Percentiles rank a stretch among this genome's conserved stretches.
Conservation (phyloP, 2,888 invertebrate species). For the Nycteola revayana region DNA sequence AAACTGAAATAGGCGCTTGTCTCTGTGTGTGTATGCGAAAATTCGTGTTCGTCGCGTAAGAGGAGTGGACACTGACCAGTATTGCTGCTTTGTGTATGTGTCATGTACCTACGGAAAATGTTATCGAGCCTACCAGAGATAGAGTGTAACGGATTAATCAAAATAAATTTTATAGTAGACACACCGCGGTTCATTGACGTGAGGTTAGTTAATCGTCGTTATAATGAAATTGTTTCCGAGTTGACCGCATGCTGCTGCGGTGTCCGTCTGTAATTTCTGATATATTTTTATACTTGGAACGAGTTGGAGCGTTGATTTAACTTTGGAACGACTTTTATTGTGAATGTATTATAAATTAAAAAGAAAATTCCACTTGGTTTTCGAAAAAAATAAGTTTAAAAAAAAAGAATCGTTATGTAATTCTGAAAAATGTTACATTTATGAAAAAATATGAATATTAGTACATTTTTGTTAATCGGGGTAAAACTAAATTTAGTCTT, state of each 20-base stretch:
- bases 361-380: too few relatives aligned
- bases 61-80: conserved; percentile 69
- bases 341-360: too few relatives aligned
- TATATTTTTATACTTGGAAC: conserved; percentile 6
- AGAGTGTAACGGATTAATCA: conserved; percentile 55
- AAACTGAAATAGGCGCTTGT: conserved; percentile 62
- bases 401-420: too few relatives aligned
- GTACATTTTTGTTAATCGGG: too few relatives aligned
- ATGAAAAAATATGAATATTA: too few relatives aligned
- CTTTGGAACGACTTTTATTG: too few relatives aligned
- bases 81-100: conserved; percentile 72
- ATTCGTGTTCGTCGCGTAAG: conserved; percentile 68
- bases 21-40: conserved; percentile 75
- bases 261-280: conserved; percentile 2
- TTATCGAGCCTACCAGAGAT: conserved; percentile 53
- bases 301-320: too few relatives aligned
- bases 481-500: too few relatives aligned
- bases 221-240: conserved; percentile 52
- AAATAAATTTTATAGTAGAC: conserved; percentile 62
- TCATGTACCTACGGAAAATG: conserved; percentile 54
- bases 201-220: conserved; percentile 49
- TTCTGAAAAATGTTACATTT: too few relatives aligned
- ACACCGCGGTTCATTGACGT: conserved; percentile 43
- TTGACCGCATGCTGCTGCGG: conserved; percentile 28
- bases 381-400: too few relatives aligned